Evolutionary conservation across 2,113 vertebrate species (phyloP), one percentile per base, ranked within the genome.

Genomic region (Microcebus lehilahytsara): DNA sequence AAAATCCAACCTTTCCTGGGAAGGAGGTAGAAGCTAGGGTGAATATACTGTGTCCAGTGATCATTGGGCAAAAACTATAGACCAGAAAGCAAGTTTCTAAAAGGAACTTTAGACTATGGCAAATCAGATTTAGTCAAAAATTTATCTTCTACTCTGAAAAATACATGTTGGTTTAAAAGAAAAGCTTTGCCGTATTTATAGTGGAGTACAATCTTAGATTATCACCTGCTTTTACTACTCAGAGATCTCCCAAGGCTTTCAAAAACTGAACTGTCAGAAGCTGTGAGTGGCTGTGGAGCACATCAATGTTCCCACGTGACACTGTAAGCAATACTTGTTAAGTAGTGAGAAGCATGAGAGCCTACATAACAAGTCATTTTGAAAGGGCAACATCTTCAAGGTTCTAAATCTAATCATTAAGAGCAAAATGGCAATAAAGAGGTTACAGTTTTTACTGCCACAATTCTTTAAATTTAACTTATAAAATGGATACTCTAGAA

Each of bases 321-420:
- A 51, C 60, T 37, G 67, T 8, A 30, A 37, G 34, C 46, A 66
- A 72, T 6, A 11, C 51, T 67, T 94, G 25, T 56, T 86, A 72
- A 51, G 46, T 46, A 60, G 37, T 27, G 30, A 91, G n/a, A 85
- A 34, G 37, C 60, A 75, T 80, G 46, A 46, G 11, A 40, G 75
- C 30, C 37, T 88, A 87, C 64, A n/a, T 25, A 94, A 91, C 14
- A 80, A 91, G 51, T 74, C 46, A 87, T 75, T 75, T 91, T 64
- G 56, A 91, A 93, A 94, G 75, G 83, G 40, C 53, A 91, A 85
- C 49, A n/a, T 58, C n/a, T 77, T 83, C 58, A 83, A 60, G 25
- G n/a, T 66, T 80, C 58, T 94, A 13, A 66, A 42, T 80, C 42
- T 86, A 85, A 79, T 34, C 30, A 53, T 80, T 71, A 37, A 37